Evolutionary conservation across 2,888 invertebrate species (phyloP).

Genomic region (Agrotis clavis): DNA sequence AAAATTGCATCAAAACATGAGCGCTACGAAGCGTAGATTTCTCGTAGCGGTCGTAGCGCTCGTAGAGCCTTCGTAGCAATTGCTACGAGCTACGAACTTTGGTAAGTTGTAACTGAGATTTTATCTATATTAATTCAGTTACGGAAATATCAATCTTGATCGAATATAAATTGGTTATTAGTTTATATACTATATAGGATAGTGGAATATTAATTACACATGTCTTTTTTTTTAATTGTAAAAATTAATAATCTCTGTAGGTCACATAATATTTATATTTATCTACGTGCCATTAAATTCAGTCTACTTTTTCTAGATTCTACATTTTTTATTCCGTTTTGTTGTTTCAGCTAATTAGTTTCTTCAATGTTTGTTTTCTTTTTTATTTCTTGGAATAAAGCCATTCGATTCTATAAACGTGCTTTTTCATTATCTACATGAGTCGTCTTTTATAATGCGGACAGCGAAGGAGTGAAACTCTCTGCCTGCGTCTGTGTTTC

Average conservation of each 20-base stretch:
- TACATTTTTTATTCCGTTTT: background rate
- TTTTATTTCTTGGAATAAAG: background rate
- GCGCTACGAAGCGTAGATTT: conserved; percentile 42
- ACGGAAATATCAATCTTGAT: conserved; percentile 14
- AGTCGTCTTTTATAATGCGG: too few species aligned
- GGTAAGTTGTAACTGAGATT: conserved; percentile 22
- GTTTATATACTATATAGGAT: background rate
- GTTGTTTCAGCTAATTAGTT: background rate
- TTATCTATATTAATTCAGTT: conserved; percentile 28
- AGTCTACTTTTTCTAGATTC: background rate
- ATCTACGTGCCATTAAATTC: background rate
- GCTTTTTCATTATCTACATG: background rate
- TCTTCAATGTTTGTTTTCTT: too few species aligned
- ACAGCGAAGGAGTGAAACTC: too few species aligned
- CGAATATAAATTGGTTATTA: conserved; percentile 20
- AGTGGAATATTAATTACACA: background rate
- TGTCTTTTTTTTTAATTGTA: too few species aligned
- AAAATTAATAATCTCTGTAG: background rate
- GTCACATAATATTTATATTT: conserved; percentile 22
- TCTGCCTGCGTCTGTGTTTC: too few species aligned
- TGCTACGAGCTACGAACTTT: conserved; percentile 45
- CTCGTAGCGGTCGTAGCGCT: conserved; percentile 54
- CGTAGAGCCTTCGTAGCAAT: conserved; percentile 49
- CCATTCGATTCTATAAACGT: background rate
- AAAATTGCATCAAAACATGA: conserved; percentile 13